Evolutionary conservation across 2,888 invertebrate genomes (phyloP), one percentile per base, ranked within the genome.

Genomic region (Hypomecis atomaria): DNA sequence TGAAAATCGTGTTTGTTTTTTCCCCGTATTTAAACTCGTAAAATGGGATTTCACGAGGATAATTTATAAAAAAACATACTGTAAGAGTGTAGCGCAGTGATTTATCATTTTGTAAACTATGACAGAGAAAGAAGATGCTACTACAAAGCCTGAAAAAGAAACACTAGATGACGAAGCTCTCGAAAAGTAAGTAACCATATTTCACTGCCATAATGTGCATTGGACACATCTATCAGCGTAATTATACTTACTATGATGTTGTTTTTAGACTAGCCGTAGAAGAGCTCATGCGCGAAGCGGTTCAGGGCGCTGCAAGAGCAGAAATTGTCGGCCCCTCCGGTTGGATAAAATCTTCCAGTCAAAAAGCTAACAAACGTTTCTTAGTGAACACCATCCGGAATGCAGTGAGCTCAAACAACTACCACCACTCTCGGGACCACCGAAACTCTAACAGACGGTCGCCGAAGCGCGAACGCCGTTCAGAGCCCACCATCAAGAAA

Each of bases 271-370:
- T 93, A 78, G 95, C 95, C 9, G 92, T 93, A 49, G 94, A 94
- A 77, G 95, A 95, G 82, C 86, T 95, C 54, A 84, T 94, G 69
- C 88, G 93, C 64, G 95, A 95, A 83, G 94, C 94, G 9, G 93
- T 94, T 45, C 93, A 93, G 79, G 94, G 94, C 58, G 94, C 94
- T 53, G 94, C 94, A 49, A 87, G 94, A 83, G 94, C 94, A 42
- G 93, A 94, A 84, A 88, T 94, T 65, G 88, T 93, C 62, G 95
- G 95, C 40, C 94, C 94, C 7, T 89, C 93, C 1, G 95, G 94
- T 71, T 95, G 94, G 94, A 89, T 93, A 61, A 93, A 92, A 81
- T 85, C 85, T 54, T 86, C 91, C 0, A 85, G 90, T 66, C 88
- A 85, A 57, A 92, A 89, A 81, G 89, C 94, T 0, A 94, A 94